A percentile compares a stretch with the other conserved stretches of the same genome.
These are phyloP conservation scores for Eleutherodactylus coqui DNA, from an alignment of 2,797 vertebrate genomes.

Conservation along the genomic window DNA sequence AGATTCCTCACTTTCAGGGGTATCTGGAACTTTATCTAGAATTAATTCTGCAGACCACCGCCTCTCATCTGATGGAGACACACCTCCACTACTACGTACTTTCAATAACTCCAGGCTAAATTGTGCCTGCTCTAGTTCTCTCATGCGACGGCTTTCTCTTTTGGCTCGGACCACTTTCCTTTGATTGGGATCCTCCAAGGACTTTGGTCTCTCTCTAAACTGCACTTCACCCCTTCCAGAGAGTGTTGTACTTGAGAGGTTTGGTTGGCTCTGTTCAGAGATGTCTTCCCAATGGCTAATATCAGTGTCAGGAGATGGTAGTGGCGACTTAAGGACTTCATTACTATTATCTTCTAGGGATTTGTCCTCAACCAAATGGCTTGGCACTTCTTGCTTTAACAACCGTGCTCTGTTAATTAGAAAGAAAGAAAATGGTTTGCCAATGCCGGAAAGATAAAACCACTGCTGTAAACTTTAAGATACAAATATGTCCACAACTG, in stretches of 20 bases:
- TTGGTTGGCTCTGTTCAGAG: constrained; percentile 60
- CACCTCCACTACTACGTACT: constrained; percentile 86
- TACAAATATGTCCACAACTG: too few species aligned
- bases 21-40: constrained; percentile 79
- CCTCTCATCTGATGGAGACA: constrained; percentile 86
- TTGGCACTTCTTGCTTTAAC: constrained; percentile 18
- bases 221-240: constrained; percentile 71
- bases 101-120: constrained; percentile 97
- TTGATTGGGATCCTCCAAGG: constrained; percentile 82
- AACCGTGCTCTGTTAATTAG: constrained; percentile 30
- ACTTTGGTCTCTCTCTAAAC: constrained; percentile 82
- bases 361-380: not conserved
- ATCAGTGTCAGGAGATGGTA: constrained; percentile 35
- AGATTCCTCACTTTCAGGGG: constrained; percentile 91
- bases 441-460: not conserved
- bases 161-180: constrained; percentile 90
- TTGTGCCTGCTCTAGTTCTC: constrained; percentile 94
- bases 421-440: not conserved
- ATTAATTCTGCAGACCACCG: constrained; percentile 84
- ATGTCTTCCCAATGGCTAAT: constrained; percentile 36
- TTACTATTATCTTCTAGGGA: not conserved
- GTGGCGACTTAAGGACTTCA: not conserved
- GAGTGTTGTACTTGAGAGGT: constrained; percentile 61
- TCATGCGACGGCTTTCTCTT: constrained; percentile 92
- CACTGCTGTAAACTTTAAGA: not conserved